Evolutionary conservation across 37 sponge, comb jelly and placozoan species (phyloP), one percentile per base, ranked within the genome.

Genomic region (Ephydatia muelleri): DNA sequence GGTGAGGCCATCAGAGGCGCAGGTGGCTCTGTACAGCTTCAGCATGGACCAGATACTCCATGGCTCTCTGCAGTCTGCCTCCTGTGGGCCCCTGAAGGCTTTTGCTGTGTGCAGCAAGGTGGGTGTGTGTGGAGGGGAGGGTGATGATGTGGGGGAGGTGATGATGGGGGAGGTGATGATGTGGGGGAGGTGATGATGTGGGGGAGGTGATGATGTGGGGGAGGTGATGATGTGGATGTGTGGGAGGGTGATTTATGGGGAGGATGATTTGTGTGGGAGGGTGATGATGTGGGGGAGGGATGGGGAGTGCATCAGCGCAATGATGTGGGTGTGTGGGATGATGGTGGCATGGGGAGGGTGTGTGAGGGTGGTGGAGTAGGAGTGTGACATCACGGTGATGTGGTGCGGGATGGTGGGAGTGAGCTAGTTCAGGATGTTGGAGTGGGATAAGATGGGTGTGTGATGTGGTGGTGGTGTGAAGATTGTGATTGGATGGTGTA

Each of bases 81-180:
- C 80, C 38, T 37, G 57, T 23, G 86, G 86, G 4, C 91, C 91
- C 25, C 90, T 97, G 47, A 95, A 93, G 71, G 95, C 93, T 21
- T 94, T 94, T 69, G 88, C 95, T 32, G 87, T 90, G 29, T 94
- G 91, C 65, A 92, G 81, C 74, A 95, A 95, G 93, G 96, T 95
- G 70, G 0, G 86, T 23, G 78, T 43, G 3, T 78, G 66, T 36
- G 27, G 13, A 9, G 6, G 72, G 9, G 30, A n/a, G 32, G 0
- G 32, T 5, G 32, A 65, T 21, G 19, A 65, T 65, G 21, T 65
- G 66, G 21, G 66, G 21, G 14, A 22, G 14, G 19, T 21, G 21
- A 65, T 71, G 72, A n/a, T 14, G 9, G 57, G 12, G 16, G 12
- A 21, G 12, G 57, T 57, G 57, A 16, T 14, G 12, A 21, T 57